Conservation (phyloP, 2,888 invertebrate species). For the Anthophora plumipes region DNA sequence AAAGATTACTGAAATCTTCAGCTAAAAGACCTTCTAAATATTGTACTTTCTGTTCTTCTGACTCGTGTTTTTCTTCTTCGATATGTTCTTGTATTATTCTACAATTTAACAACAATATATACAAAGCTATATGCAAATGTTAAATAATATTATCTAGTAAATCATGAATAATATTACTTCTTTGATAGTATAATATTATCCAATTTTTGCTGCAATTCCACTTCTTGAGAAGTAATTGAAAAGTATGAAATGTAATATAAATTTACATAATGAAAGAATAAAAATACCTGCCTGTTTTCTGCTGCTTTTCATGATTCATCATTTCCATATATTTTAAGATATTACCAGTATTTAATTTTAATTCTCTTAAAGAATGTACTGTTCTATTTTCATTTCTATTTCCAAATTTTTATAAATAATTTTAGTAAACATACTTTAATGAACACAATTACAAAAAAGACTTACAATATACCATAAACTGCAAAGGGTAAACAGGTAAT, state of each 20-base stretch:
- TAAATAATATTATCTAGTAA: conserved; percentile 63
- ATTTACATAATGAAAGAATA: conserved; percentile 11
- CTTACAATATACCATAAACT: conserved; percentile 79
- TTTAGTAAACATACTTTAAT: conserved; percentile 8
- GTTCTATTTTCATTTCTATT: conserved; percentile 73
- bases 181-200: neutral
- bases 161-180: conserved; percentile 11
- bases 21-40: conserved; percentile 84
- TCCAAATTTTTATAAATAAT: conserved; percentile 1
- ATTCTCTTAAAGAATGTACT: conserved; percentile 88
- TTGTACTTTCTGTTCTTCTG: conserved; percentile 79
- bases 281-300: conserved; percentile 78
- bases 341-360: conserved; percentile 85
- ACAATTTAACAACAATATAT: neutral
- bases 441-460: conserved; percentile 16
- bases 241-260: conserved; percentile 5
- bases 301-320: conserved; percentile 84
- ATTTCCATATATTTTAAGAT: conserved; percentile 20
- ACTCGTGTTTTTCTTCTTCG: conserved; percentile 61
- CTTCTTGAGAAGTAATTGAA: conserved; percentile 29
- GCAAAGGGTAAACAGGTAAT: conserved; percentile 84
- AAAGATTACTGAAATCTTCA: conserved; percentile 82
- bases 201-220: conserved; percentile 21
- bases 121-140: neutral
- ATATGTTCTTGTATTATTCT: conserved; percentile 84